A percentile compares a stretch with the other conserved stretches of the same genome.
phyloP scores from a whole-genome alignment of 2,113 vertebrate genomes.

The Rissa tridactyla region DNA sequence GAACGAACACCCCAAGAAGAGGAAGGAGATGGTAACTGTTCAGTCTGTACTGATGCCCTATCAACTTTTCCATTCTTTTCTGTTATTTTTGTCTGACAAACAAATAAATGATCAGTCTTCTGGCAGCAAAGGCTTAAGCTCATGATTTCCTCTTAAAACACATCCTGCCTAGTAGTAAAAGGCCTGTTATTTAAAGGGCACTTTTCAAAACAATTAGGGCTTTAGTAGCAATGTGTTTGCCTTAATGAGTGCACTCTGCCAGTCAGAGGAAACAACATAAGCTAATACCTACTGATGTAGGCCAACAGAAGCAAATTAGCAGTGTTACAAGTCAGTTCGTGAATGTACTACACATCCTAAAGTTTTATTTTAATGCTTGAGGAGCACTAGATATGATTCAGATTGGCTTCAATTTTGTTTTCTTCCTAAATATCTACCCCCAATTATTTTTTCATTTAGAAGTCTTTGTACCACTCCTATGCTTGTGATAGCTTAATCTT shows the following conservation, averaged over 20 bases:
- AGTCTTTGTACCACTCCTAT: neutral
- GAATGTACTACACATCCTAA: neutral
- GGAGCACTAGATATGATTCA: neutral
- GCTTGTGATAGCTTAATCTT: neutral
- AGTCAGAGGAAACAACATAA: conserved; percentile 12
- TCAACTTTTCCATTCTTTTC: neutral
- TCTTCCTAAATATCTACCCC: neutral
- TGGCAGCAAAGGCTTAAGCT: conserved; percentile 14
- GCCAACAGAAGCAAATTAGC: conserved; percentile 6
- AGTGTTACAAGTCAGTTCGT: neutral
- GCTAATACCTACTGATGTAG: neutral
- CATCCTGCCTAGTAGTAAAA: conserved; percentile 20
- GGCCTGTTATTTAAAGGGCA: conserved; percentile 44
- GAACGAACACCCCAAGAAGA: neutral
- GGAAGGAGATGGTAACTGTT: neutral
- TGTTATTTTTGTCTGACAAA: neutral
- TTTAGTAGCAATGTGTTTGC: conserved; percentile 34
- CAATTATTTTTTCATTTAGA: neutral
- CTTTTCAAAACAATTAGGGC: conserved; percentile 51
- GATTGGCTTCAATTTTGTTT: neutral
- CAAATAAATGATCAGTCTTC: neutral
- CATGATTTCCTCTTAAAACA: conserved; percentile 7
- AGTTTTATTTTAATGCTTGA: neutral
- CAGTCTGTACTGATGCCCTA: neutral
- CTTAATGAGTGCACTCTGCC: conserved; percentile 33